Conservation (phyloP, 2,888 invertebrate species). For the Ellobium chinense region DNA sequence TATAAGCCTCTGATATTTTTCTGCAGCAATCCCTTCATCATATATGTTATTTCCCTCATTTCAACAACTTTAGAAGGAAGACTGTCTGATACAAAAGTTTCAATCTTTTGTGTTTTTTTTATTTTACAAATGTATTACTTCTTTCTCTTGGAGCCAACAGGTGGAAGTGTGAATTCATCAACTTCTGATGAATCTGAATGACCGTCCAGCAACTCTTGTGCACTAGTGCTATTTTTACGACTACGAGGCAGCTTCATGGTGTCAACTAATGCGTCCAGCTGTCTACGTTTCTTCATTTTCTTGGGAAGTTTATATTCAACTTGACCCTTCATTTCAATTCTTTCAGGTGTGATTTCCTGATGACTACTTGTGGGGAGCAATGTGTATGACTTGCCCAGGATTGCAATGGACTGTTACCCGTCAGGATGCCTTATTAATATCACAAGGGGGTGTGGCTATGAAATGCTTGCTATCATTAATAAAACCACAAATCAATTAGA, state of each 20-base stretch:
- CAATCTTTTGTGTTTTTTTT: no score
- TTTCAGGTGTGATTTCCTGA: not conserved
- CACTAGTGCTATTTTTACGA: conserved; percentile 39
- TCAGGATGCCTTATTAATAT: no score
- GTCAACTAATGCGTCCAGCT: conserved; percentile 44
- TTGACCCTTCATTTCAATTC: conserved; percentile 18
- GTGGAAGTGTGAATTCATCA: conserved; percentile 26
- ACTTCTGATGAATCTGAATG: conserved; percentile 40
- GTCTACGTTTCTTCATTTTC: conserved; percentile 43
- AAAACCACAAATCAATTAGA: no score
- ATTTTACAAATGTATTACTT: conserved; percentile 44
- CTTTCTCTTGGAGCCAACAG: not conserved
- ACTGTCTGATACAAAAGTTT: no score
- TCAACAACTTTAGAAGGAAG: no score
- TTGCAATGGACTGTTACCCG: no score
- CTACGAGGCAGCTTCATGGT: conserved; percentile 35
- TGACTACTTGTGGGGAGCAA: not conserved
- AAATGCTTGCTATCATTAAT: no score
- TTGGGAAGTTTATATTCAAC: conserved; percentile 35
- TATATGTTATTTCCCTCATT: no score
- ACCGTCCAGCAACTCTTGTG: conserved; percentile 37
- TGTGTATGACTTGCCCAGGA: not conserved
- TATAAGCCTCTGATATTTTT: no score
- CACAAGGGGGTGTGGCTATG: no score
- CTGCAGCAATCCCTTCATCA: no score